These are phyloP conservation scores for Stictocephala bisonia DNA, from an alignment of 2,888 invertebrate genomes.

Conservation along the genomic window DNA sequence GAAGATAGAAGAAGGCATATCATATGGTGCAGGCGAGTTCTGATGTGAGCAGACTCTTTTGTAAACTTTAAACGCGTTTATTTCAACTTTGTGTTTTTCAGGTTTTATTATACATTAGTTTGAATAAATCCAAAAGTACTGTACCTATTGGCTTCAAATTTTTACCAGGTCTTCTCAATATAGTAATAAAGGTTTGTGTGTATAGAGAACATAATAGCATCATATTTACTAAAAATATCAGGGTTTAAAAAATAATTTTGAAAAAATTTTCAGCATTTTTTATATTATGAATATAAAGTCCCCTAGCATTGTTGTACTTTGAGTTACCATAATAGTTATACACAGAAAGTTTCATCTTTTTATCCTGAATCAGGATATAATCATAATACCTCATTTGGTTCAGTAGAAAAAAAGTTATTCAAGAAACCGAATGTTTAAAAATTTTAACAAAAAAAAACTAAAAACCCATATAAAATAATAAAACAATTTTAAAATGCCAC, in stretches of 20 bases:
- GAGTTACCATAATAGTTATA: slow-evolving; percentile 18
- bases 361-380: slow-evolving; percentile 29
- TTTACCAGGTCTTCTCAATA: slow-evolving; percentile 20
- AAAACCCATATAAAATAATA: slow-evolving; percentile 2
- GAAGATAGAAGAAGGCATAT: background rate
- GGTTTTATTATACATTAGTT: slow-evolving; percentile 3
- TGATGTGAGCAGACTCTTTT: slow-evolving; percentile 8
- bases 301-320: slow-evolving; percentile 6
- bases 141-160: slow-evolving; percentile 1
- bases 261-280: slow-evolving; percentile 2
- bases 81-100: slow-evolving; percentile 7
- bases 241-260: background rate
- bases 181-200: slow-evolving; percentile 26
- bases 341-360: slow-evolving; percentile 25
- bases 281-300: slow-evolving; percentile 24
- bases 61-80: slow-evolving; percentile 19
- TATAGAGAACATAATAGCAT: slow-evolving; percentile 18
- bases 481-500: slow-evolving; percentile 29
- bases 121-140: slow-evolving; percentile 23
- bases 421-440: slow-evolving; percentile 22
- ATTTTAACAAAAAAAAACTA: slow-evolving; percentile 33
- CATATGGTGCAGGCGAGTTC: slow-evolving; percentile 24
- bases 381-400: slow-evolving; percentile 10
- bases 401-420: slow-evolving; percentile 27
- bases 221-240: slow-evolving; percentile 10